Conservation (phyloP, 2,797 vertebrate genomes). For the Tadarida brasiliensis region DNA sequence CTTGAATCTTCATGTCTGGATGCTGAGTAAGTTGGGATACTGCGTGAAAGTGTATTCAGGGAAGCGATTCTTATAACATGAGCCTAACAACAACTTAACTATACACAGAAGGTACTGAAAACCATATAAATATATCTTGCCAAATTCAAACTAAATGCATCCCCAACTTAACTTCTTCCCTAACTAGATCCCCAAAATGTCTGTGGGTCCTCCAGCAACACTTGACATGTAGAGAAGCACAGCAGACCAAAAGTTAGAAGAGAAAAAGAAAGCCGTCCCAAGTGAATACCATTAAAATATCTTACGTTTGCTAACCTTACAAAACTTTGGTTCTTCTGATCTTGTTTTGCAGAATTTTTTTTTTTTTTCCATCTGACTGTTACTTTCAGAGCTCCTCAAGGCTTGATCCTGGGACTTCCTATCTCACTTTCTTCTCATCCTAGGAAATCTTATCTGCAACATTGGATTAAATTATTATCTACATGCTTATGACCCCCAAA, state of each 20-base stretch:
- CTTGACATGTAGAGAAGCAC: not conserved
- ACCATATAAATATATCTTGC: not conserved
- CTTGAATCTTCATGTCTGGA: not conserved
- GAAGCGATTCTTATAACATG: too few relatives aligned
- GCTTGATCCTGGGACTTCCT: not conserved
- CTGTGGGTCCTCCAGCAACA: not conserved
- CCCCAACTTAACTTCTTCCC: not conserved
- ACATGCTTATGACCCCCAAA: not conserved
- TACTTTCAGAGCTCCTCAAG: not conserved
- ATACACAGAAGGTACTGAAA: not conserved
- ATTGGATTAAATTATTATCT: not conserved
- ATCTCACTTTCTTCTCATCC: not conserved
- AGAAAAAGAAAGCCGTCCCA: not conserved
- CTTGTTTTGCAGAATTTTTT: not conserved
- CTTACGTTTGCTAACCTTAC: not conserved
- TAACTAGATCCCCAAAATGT: not conserved
- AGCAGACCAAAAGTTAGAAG: not conserved
- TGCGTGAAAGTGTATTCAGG: not conserved
- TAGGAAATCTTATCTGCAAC: not conserved
- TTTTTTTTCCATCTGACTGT: not conserved
- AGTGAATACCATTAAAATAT: not conserved
- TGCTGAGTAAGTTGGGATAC: not conserved
- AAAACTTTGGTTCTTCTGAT: not conserved
- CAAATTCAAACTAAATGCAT: conserved; percentile 7
- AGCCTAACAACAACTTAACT: not conserved